Evolutionary conservation across 2,797 vertebrate species (phyloP).

Genomic region (Neosalanx taihuensis): DNA sequence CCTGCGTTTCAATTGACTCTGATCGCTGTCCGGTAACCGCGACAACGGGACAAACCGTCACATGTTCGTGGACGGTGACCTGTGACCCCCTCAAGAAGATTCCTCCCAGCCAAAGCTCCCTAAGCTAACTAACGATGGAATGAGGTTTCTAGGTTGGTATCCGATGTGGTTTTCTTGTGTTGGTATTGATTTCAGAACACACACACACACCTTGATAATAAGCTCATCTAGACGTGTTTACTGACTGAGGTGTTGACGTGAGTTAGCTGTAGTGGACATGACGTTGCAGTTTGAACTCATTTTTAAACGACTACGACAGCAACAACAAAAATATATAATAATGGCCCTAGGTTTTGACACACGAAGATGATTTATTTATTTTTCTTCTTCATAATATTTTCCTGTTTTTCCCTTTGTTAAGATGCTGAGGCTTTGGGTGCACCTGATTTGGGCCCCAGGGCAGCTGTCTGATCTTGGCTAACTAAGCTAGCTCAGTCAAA

Average conservation of each 20-base stretch:
- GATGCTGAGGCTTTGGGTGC: too few species aligned
- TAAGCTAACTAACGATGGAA: too few species aligned
- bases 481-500: background rate
- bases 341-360: background rate
- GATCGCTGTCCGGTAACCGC: too few species aligned
- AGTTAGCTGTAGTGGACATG: background rate
- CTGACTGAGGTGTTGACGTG: background rate
- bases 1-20: background rate
- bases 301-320: background rate
- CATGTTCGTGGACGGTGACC: too few species aligned
- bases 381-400: background rate
- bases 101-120: too few species aligned
- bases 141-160: too few species aligned
- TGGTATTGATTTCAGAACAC: background rate
- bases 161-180: background rate
- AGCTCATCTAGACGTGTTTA: slow-evolving; percentile 10
- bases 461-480: too few species aligned
- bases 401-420: background rate
- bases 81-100: too few species aligned
- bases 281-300: background rate
- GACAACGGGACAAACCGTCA: too few species aligned
- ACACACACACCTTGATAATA: background rate
- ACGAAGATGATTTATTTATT: slow-evolving; percentile 6
- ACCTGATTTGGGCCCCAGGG: too few species aligned
- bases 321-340: too few species aligned